Base-by-base conservation (phyloP, 2,113 vertebrate species). In the Poecile atricapillus region DNA sequence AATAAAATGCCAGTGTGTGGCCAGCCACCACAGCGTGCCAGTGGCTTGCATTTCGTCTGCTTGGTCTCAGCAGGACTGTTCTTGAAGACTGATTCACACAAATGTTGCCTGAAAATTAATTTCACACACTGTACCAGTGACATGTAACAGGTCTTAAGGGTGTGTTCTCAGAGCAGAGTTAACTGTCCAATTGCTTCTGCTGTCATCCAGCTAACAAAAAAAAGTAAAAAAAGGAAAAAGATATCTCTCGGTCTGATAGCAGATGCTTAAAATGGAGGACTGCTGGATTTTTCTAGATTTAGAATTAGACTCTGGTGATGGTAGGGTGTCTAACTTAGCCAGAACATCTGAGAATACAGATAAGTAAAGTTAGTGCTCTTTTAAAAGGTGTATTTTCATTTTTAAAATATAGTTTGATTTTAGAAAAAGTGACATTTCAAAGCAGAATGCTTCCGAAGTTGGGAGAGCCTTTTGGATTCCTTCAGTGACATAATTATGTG, bases 11-110 rank as follows among this genome's bases (percentile, higher is more conserved):
- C 53, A 49, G 23, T 9, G 28, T 46, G 28, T n/a, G 53, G 24
- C 62, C 59, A 60, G 62, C 18, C 0, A 0, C 31, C 53, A 12
- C 44, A 33, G 58, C 0, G 0, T n/a, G 46, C 44, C 44, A 18
- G 73, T 2, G 3, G 18, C 52, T 58, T 35, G 28, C 20, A 3
- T 64, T 87, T 85, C 4, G 6, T 87, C 64, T 3, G 1, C 1
- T 0, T 53, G 46, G 58, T 55, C 67, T 75, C 5, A 12, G 33
- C 0, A 0, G 25, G 33, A 52, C 82, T 64, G 53, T 56, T 46
- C 53, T 23, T 74, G 43, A 73, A 60, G 30, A 47, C 1, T 1
- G 2, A 28, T 39, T 76, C 37, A 53, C 35, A 74, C 30, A 52
- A 90, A 83, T 27, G 28, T 23, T 78, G 49, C 49, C 39, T 65